phyloP scores from a whole-genome alignment of 2,888 invertebrate genomes.

The Philereme transversata region DNA sequence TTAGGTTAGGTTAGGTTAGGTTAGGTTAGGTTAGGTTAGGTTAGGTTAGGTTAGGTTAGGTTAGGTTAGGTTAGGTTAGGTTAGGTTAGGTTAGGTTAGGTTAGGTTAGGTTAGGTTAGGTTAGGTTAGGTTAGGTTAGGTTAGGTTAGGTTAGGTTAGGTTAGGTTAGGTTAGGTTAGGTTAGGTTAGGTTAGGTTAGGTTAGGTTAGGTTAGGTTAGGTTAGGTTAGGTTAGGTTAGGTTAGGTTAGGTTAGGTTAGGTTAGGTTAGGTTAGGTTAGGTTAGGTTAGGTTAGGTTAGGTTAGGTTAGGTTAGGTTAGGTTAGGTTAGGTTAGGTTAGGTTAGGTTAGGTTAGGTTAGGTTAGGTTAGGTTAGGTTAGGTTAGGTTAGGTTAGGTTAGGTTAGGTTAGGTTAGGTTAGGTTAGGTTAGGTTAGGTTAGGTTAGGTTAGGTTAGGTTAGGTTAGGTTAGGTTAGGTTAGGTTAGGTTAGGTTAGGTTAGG shows the following conservation, averaged over 20 bases:
- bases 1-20: conserved; percentile 10
- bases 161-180: conserved; percentile 10
- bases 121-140: conserved; percentile 10
- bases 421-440: conserved; percentile 10
- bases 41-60: conserved; percentile 10
- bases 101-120: conserved; percentile 10
- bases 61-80: conserved; percentile 10
- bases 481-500: too few relatives aligned
- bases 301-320: conserved; percentile 10
- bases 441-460: conserved; percentile 5
- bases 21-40: conserved; percentile 10
- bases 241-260: conserved; percentile 10
- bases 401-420: conserved; percentile 10
- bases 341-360: conserved; percentile 10
- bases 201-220: conserved; percentile 10
- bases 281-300: conserved; percentile 10
- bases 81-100: conserved; percentile 10
- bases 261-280: conserved; percentile 10
- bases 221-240: conserved; percentile 10
- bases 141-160: conserved; percentile 10
- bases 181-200: conserved; percentile 10
- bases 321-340: conserved; percentile 10
- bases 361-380: conserved; percentile 10
- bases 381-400: conserved; percentile 10
- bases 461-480: too few relatives aligned